A percentile compares a stretch with the other conserved stretches of the same genome.
These are phyloP conservation scores for Hipposideros armiger DNA, from an alignment of 2,113 vertebrate genomes.

Conservation along the genomic window DNA sequence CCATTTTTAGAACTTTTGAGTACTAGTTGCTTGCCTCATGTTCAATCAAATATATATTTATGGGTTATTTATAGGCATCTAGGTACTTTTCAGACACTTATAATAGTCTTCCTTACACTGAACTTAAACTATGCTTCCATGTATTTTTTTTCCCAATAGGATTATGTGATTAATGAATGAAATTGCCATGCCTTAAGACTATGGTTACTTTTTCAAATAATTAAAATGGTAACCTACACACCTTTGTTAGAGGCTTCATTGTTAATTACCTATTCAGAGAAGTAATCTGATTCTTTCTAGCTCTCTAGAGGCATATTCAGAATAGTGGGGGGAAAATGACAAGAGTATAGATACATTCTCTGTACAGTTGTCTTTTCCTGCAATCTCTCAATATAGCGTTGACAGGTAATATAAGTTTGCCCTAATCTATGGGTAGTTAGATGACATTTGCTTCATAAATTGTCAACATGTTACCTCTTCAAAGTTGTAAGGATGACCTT, in stretches of 20 bases:
- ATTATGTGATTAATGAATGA: background rate
- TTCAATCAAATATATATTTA: background rate
- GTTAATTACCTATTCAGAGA: slow-evolving; percentile 48
- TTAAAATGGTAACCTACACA: background rate
- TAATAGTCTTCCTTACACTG: background rate
- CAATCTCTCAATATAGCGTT: slow-evolving; percentile 63
- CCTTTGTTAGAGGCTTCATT: slow-evolving; percentile 4
- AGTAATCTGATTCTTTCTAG: slow-evolving; percentile 25
- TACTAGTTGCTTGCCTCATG: background rate
- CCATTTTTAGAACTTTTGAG: background rate
- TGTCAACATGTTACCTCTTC: slow-evolving; percentile 74
- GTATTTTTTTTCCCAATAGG: background rate
- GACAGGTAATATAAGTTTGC: slow-evolving; percentile 78
- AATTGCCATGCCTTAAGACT: background rate
- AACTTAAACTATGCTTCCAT: background rate
- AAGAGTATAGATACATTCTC: slow-evolving; percentile 29
- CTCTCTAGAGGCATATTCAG: slow-evolving; percentile 7
- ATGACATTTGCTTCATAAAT: slow-evolving; percentile 77
- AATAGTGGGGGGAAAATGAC: background rate
- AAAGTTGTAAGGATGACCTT: slow-evolving; percentile 77
- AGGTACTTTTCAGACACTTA: background rate
- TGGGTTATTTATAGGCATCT: background rate
- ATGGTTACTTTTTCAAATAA: background rate
- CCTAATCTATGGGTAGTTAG: slow-evolving; percentile 74
- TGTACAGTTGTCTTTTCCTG: slow-evolving; percentile 50